phyloP scores from a whole-genome alignment of 2,113 vertebrate species.

The Syrmaticus mikado region DNA sequence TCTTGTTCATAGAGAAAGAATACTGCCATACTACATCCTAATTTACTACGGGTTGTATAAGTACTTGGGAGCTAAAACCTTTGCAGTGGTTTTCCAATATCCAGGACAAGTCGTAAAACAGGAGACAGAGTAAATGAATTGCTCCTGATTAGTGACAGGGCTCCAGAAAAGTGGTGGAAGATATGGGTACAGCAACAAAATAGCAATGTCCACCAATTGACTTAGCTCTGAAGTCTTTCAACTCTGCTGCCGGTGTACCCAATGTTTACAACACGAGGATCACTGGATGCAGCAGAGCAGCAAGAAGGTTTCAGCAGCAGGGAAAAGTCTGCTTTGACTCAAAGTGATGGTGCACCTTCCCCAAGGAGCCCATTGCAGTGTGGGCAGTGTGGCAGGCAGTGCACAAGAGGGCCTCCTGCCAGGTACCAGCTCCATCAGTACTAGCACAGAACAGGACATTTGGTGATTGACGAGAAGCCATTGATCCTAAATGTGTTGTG shows the following conservation, averaged over 20 bases:
- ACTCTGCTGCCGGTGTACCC: not conserved
- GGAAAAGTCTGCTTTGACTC: not conserved
- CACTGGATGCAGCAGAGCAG: not conserved
- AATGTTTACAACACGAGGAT: not conserved
- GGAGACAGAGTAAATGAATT: not conserved
- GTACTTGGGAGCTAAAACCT: not conserved
- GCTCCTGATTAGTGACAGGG: not conserved
- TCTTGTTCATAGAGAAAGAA: not conserved
- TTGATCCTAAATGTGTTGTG: not conserved
- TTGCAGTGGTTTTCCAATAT: not conserved
- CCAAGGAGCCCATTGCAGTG: rapidly evolving
- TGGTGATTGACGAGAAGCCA: not conserved
- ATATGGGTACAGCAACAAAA: not conserved
- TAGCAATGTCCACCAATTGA: not conserved
- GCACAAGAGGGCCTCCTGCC: not conserved
- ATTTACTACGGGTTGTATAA: not conserved
- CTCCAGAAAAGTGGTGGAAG: not conserved
- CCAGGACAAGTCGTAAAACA: not conserved
- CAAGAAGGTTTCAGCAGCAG: not conserved
- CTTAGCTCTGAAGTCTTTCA: not conserved
- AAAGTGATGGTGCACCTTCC: not conserved
- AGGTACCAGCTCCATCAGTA: not conserved
- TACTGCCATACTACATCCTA: not conserved
- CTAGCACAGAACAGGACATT: not conserved
- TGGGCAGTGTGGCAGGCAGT: rapidly evolving